A percentile compares a stretch with the other conserved stretches of the same genome.
Conservation (phyloP, 2,888 invertebrate genomes). For the Marasmarcha lunaedactyla region DNA sequence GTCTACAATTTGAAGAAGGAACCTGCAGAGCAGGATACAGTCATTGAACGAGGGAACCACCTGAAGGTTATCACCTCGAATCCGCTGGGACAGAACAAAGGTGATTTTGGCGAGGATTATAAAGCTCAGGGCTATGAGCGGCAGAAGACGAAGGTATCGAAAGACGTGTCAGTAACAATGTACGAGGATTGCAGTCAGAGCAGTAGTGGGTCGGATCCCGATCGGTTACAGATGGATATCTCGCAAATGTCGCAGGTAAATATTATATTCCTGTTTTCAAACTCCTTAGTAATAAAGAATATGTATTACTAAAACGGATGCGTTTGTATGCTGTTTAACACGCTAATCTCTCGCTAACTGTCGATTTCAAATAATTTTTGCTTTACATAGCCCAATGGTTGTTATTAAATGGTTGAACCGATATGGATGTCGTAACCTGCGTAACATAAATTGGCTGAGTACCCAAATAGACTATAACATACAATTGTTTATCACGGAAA, state of each 20-base stretch:
- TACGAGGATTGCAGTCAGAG: slow-evolving; percentile 73
- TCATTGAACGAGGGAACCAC: slow-evolving; percentile 27
- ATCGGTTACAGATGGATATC: slow-evolving; percentile 79
- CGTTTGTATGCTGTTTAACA: background rate
- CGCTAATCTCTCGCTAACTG: too few relatives aligned
- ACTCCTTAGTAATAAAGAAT: slow-evolving; percentile 18
- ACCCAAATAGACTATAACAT: too few relatives aligned
- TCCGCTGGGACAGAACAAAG: background rate
- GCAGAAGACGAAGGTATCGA: slow-evolving; percentile 24
- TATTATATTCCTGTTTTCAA: slow-evolving; percentile 1
- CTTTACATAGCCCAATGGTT: too few relatives aligned
- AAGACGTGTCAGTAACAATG: slow-evolving; percentile 47
- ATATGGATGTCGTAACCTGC: too few relatives aligned
- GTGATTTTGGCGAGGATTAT: slow-evolving; percentile 40
- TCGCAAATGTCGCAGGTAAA: slow-evolving; percentile 62
- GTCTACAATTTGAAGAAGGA: slow-evolving; percentile 53
- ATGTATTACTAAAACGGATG: slow-evolving; percentile 10
- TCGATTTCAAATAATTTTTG: too few relatives aligned
- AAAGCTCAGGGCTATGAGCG: slow-evolving; percentile 17
- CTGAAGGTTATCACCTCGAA: slow-evolving; percentile 15
- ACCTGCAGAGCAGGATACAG: slow-evolving; percentile 32
- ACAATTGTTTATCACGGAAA: too few relatives aligned
- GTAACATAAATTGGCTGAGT: too few relatives aligned
- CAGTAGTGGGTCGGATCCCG: slow-evolving; percentile 81
- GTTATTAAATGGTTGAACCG: too few relatives aligned